These are phyloP conservation scores for Seriola aureovittata DNA, from an alignment of 2,113 vertebrate genomes.

Conservation along the genomic window DNA sequence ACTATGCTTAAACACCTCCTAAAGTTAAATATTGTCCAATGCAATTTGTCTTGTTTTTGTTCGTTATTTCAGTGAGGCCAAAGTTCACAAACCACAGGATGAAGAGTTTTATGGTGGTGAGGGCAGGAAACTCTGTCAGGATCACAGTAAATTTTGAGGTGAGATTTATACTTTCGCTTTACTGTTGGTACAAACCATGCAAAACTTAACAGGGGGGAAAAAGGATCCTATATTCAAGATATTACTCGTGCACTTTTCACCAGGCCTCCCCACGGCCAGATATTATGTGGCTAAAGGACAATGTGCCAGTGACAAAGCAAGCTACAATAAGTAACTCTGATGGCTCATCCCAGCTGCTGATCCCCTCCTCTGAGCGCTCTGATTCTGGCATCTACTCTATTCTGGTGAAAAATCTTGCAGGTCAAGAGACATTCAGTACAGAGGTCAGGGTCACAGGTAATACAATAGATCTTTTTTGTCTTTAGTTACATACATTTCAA, in stretches of 20 bases:
- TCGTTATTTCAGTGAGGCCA: conserved; percentile 84
- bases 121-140: conserved; percentile 85
- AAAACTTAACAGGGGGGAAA: background rate
- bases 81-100: conserved; percentile 85
- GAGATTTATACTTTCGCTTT: conserved; percentile 24
- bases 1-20: background rate
- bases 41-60: conserved; percentile 1
- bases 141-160: conserved; percentile 91
- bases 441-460: conserved; percentile 90
- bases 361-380: conserved; percentile 84
- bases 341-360: conserved; percentile 86
- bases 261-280: conserved; percentile 88
- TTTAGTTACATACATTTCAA: background rate
- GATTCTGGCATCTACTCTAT: conserved; percentile 89
- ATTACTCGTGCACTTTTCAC: background rate
- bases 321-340: conserved; percentile 83
- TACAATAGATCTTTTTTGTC: background rate
- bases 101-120: conserved; percentile 86
- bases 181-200: background rate
- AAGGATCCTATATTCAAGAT: background rate
- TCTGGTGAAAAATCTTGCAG: conserved; percentile 82
- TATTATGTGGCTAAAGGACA: conserved; percentile 91
- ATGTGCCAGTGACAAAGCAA: conserved; percentile 81
- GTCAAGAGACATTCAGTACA: conserved; percentile 85
- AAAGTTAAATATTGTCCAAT: background rate